Conservation (phyloP, 2,797 vertebrate species). For the Melanotaenia parkinsoni region DNA sequence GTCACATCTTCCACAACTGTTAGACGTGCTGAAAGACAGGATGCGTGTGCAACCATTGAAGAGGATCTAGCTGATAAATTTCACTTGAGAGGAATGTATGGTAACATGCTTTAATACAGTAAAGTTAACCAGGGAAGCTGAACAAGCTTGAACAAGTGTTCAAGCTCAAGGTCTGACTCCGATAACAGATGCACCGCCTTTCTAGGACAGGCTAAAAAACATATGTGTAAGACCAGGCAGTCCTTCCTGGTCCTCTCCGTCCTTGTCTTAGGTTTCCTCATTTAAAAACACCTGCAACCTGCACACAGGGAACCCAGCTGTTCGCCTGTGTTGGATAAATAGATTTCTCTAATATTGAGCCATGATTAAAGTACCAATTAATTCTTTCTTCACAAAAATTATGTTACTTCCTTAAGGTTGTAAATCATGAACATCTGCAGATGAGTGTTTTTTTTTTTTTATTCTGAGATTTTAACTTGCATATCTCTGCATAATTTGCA, state of each 20-base stretch:
- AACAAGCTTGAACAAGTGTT: conserved; percentile 10
- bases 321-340: not conserved
- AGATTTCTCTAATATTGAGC: not conserved
- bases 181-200: not conserved
- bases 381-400: not conserved
- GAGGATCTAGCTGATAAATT: conserved; percentile 17
- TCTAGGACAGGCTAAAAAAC: conserved; percentile 14
- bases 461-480: not conserved
- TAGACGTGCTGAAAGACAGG: conserved; percentile 35
- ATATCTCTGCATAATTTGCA: conserved; percentile 11
- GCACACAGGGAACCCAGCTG: not conserved
- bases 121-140: conserved; percentile 6
- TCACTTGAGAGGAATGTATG: conserved; percentile 1
- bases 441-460: not conserved
- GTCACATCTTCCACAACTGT: conserved; percentile 27
- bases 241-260: not conserved
- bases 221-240: conserved; percentile 1
- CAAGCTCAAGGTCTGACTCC: not conserved
- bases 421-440: conserved; percentile 15
- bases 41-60: conserved; percentile 14
- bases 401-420: conserved; percentile 10
- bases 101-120: conserved; percentile 7
- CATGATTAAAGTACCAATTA: not conserved
- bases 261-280: not conserved
- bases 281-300: conserved; percentile 15